These are phyloP conservation scores for Castor canadensis DNA, from an alignment of 2,113 vertebrate species.

Conservation along the genomic window DNA sequence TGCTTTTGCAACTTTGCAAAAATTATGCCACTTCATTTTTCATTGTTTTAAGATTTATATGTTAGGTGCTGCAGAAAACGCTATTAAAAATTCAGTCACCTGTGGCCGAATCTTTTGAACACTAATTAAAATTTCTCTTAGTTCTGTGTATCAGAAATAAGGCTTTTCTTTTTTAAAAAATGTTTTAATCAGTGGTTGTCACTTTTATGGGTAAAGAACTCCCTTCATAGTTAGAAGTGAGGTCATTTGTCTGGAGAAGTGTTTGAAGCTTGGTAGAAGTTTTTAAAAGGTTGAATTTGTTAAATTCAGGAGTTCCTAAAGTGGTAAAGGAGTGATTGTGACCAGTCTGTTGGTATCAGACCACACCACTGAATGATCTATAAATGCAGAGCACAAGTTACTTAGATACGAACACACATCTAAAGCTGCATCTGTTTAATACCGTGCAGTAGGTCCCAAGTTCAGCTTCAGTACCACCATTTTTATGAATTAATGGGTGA, in stretches of 20 bases:
- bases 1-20: not conserved
- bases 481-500: not conserved
- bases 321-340: not conserved
- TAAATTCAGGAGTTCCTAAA: not conserved
- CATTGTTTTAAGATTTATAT: not conserved
- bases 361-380: not conserved
- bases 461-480: not conserved
- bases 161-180: not conserved
- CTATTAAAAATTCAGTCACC: not conserved
- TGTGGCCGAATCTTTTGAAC: not conserved
- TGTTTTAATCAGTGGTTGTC: not conserved
- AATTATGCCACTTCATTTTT: not conserved
- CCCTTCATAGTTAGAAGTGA: not conserved
- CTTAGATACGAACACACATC: not conserved
- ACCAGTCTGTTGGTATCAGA: not conserved
- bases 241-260: not conserved
- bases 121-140: constrained; percentile 7
- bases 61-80: not conserved
- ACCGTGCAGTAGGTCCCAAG: not conserved
- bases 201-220: not conserved
- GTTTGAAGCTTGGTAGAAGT: not conserved
- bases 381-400: not conserved
- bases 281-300: not conserved
- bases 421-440: not conserved
- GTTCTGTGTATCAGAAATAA: not conserved